phyloP scores from a whole-genome alignment of 2,888 invertebrate genomes.

The Leptothorax acervorum region DNA sequence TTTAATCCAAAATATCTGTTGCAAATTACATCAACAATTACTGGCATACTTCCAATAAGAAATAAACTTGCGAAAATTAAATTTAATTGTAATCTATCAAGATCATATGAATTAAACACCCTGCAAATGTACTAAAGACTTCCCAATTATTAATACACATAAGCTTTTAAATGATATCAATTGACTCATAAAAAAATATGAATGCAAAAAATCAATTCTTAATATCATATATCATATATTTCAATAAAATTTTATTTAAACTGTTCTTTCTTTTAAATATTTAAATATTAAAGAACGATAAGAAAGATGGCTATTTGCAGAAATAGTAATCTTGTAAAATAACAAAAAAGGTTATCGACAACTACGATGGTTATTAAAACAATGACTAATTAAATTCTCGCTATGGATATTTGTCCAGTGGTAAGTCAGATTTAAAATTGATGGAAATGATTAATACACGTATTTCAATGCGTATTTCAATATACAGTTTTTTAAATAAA shows the following conservation, averaged over 20 bases:
- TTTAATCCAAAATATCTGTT: not conserved
- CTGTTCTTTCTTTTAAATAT: not conserved
- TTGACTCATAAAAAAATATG: not conserved
- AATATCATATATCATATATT: not conserved
- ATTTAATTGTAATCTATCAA: conserved; percentile 10
- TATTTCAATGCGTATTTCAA: not conserved
- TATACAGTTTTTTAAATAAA: not conserved
- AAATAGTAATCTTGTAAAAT: not conserved
- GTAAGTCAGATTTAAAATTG: not conserved
- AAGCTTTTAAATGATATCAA: not conserved
- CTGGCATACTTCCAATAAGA: not conserved
- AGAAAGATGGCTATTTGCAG: not conserved
- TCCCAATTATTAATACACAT: not conserved
- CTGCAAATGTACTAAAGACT: not conserved
- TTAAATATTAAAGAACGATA: not conserved
- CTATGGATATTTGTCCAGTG: not conserved
- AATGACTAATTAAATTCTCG: not conserved
- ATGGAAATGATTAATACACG: not conserved
- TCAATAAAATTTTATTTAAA: not conserved
- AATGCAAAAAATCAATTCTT: not conserved
- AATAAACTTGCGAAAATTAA: not conserved
- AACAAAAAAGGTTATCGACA: not conserved
- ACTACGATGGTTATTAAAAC: not conserved
- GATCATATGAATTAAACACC: not conserved
- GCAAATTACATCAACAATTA: not conserved